Percentiles rank a stretch among this genome's conserved stretches.
These are phyloP conservation scores for Drosophila imparisetae DNA, from an alignment of 2,888 invertebrate species.

Conservation along the genomic window DNA sequence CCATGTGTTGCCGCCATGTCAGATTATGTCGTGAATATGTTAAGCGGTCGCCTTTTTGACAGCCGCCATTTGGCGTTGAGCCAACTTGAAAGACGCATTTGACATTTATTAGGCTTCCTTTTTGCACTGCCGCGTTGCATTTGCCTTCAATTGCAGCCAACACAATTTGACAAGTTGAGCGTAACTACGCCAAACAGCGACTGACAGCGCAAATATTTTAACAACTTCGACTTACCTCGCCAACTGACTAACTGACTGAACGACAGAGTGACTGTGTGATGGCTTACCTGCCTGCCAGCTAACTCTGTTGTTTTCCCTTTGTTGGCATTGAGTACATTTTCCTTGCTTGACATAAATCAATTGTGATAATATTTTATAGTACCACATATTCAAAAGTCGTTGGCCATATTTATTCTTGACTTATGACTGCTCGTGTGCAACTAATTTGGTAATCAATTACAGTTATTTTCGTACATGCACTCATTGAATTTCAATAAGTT, in stretches of 20 bases:
- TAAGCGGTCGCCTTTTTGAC: slow-evolving; percentile 51
- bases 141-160: slow-evolving; percentile 40
- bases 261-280: neutral
- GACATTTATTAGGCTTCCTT: slow-evolving; percentile 56
- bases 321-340: slow-evolving; percentile 46
- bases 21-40: slow-evolving; percentile 54
- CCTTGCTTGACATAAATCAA: slow-evolving; percentile 60
- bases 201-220: slow-evolving; percentile 74
- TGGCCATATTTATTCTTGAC: slow-evolving; percentile 40
- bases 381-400: slow-evolving; percentile 35
- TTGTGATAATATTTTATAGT: slow-evolving; percentile 55
- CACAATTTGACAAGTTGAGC: slow-evolving; percentile 68
- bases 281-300: slow-evolving; percentile 21
- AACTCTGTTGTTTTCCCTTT: slow-evolving; percentile 12
- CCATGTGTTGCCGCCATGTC: slow-evolving; percentile 37
- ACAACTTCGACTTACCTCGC: slow-evolving; percentile 35
- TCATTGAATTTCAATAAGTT: slow-evolving; percentile 60
- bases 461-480: slow-evolving; percentile 45
- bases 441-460: slow-evolving; percentile 68
- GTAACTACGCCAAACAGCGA: slow-evolving; percentile 61
- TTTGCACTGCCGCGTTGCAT: slow-evolving; percentile 23
- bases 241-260: slow-evolving; percentile 1
- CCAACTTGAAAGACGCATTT: slow-evolving; percentile 34
- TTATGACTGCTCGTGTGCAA: slow-evolving; percentile 57
- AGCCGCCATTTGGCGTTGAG: slow-evolving; percentile 27